These are phyloP conservation scores for Didymodactylos carnosus DNA, from an alignment of 2,888 invertebrate genomes.

Conservation along the genomic window DNA sequence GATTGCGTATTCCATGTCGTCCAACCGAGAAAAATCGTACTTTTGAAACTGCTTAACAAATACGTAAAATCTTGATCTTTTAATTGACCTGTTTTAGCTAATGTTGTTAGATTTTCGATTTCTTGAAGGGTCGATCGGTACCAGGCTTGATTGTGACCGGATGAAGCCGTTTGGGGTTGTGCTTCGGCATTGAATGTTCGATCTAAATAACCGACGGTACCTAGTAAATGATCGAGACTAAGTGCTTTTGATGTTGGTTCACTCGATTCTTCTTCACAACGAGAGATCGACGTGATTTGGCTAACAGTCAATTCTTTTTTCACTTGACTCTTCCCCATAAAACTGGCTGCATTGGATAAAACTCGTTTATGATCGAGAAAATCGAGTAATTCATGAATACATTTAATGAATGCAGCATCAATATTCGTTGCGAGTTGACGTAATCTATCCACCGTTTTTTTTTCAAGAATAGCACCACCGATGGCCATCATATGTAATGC, in stretches of 20 bases:
- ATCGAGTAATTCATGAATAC: neutral
- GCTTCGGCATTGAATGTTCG: neutral
- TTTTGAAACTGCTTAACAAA: too few species aligned
- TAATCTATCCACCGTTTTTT: neutral
- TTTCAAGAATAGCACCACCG: neutral
- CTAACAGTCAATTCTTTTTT: neutral
- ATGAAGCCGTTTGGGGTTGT: neutral
- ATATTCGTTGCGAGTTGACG: neutral
- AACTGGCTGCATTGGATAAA: neutral
- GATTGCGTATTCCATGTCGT: too few species aligned
- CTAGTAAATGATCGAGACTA: neutral
- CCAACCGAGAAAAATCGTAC: too few species aligned
- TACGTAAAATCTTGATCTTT: neutral
- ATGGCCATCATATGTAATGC: neutral
- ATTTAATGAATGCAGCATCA: neutral
- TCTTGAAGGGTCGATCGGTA: neutral
- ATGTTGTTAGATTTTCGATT: neutral
- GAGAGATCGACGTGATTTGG: neutral
- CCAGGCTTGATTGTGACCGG: neutral
- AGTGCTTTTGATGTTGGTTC: neutral
- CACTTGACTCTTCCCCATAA: neutral
- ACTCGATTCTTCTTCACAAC: neutral
- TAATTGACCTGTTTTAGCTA: neutral
- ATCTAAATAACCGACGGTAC: neutral
- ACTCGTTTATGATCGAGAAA: neutral